phyloP scores from a whole-genome alignment of 1,140 invertebrate genomes.

The Ditylenchus dipsaci region DNA sequence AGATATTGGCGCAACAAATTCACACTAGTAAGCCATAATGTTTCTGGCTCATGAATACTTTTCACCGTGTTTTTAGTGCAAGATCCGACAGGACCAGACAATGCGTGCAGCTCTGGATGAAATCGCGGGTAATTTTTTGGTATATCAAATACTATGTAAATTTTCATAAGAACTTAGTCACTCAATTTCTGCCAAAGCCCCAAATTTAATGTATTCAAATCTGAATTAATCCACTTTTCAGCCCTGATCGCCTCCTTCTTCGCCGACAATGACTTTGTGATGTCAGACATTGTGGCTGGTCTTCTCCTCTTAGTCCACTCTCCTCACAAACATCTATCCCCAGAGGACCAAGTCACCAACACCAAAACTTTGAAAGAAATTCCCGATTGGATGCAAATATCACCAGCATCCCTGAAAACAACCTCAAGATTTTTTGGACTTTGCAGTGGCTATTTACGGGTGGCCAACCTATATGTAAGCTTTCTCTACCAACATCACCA shows the following conservation, averaged over 20 bases:
- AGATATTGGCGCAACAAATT: constrained; percentile 38
- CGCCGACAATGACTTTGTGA: constrained; percentile 68
- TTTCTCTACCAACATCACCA: not conserved
- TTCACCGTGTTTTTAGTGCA: no score
- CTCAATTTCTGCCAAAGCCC: no score
- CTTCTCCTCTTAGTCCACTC: constrained; percentile 68
- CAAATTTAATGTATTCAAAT: no score
- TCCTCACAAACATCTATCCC: constrained; percentile 34
- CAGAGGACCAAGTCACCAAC: constrained; percentile 2
- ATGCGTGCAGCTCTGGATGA: constrained; percentile 54
- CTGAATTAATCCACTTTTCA: no score
- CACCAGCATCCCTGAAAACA: constrained; percentile 70
- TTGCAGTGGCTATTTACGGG: constrained; percentile 78
- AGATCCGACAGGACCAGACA: constrained; percentile 45
- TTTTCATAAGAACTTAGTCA: no score
- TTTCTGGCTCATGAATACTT: no score
- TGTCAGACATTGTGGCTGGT: constrained; percentile 80
- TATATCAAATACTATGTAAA: no score
- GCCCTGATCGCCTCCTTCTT: constrained; percentile 50
- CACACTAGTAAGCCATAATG: not conserved
- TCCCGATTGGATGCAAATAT: constrained; percentile 23
- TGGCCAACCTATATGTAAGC: constrained; percentile 74
- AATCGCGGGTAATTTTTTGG: constrained; percentile 27
- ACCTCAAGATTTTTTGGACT: constrained; percentile 72
- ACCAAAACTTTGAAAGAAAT: constrained; percentile 14